Conservation (phyloP, 2,797 vertebrate genomes). For the Sebastes steindachneri region DNA sequence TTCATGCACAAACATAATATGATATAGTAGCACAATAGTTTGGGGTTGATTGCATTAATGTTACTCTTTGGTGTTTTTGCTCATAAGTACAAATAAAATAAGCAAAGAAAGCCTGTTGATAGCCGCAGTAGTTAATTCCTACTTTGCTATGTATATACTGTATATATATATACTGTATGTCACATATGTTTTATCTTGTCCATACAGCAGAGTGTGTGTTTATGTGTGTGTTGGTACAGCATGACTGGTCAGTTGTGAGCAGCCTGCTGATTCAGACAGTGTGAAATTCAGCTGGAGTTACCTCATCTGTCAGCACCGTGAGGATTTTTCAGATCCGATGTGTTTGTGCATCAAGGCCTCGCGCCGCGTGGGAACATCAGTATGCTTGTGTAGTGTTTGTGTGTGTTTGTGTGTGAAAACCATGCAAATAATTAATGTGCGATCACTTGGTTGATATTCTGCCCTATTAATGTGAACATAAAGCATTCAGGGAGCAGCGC, state of each 20-base stretch:
- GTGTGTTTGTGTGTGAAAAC: constrained; percentile 22
- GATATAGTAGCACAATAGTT: neutral
- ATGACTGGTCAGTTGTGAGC: neutral
- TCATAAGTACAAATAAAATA: neutral
- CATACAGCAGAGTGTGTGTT: neutral
- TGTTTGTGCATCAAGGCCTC: constrained; percentile 25
- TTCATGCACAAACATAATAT: neutral
- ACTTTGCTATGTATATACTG: too few species aligned
- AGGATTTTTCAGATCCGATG: constrained; percentile 40
- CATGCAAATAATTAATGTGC: neutral
- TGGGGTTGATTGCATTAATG: neutral
- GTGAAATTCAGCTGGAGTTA: constrained; percentile 35
- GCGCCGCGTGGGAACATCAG: constrained; percentile 11
- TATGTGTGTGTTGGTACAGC: neutral
- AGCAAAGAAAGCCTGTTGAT: neutral
- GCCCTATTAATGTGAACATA: constrained; percentile 11
- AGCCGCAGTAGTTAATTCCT: neutral
- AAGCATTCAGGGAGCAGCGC: neutral
- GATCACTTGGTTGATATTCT: neutral
- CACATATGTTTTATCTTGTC: neutral
- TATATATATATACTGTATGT: neutral
- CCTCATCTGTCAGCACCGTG: constrained; percentile 39
- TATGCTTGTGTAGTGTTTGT: neutral
- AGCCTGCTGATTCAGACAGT: constrained; percentile 28
- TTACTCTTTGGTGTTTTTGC: neutral